Base-by-base conservation (phyloP, 2,888 invertebrate species). In the Romanomermis culicivorax region DNA sequence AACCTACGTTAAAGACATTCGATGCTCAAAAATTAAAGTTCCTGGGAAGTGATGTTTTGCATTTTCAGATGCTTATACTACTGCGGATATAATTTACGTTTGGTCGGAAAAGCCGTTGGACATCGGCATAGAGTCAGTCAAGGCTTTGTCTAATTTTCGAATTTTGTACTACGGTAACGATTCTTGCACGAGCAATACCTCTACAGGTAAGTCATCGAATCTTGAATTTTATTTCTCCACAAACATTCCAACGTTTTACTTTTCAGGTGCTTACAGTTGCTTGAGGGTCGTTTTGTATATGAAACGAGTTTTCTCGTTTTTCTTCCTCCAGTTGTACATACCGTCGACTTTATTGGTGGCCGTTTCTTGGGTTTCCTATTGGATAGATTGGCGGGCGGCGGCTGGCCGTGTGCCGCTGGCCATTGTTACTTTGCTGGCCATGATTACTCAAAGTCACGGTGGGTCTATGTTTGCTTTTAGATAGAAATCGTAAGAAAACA, bases 161-260 rank as follows among this genome's bases (percentile, higher is more conserved):
- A 77, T 89, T 62, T 86, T 87, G 72, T 85, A 85, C 75, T 86
- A 87, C 74, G 78, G 83, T 62, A 89, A 88, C 63, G 86, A 85
- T 73, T 86, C 87, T 69, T 89, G 89, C 71, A 87, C 88, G 77
- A 87, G 87, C 75, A 86, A 83, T 76, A 89, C 89, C 57, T 88
- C 87, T 71, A 89, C 89, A 67, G 89, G 89, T 86, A 74, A 20
- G 27, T 36, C 36, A 36, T 17, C 17, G 36, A 36, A 11, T 36
- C 7, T 36, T 36, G 36, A 7, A 11, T 17, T 11, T 36, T 7
- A 36, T 36, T 36, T 36, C n/a, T n/a, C n/a, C n/a, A n/a, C n/a
- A n/a, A n/a, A n/a, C n/a, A n/a, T n/a, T n/a, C n/a, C n/a, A n/a
- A n/a, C n/a, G n/a, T n/a, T n/a, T n/a, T n/a, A n/a, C n/a, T n/a